These are phyloP conservation scores for Tetraodon nigroviridis DNA, from an alignment of 2,113 vertebrate genomes.

Conservation along the genomic window DNA sequence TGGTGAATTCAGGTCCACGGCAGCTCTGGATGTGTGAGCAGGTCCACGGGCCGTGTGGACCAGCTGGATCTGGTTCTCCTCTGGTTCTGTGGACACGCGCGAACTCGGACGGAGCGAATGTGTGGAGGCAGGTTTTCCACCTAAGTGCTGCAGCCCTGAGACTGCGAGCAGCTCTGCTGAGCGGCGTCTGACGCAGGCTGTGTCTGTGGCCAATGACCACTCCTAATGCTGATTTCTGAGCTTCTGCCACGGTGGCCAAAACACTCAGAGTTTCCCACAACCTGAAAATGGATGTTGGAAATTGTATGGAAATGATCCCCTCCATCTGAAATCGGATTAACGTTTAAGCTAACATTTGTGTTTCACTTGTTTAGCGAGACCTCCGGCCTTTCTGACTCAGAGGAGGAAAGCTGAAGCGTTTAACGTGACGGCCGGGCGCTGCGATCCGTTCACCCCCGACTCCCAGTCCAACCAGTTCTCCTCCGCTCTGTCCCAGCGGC, in stretches of 20 bases:
- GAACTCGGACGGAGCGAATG: neutral
- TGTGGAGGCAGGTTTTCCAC: neutral
- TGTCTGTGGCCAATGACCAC: conserved; percentile 47
- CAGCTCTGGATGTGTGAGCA: too few species aligned
- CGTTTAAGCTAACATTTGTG: conserved; percentile 59
- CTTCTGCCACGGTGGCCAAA: conserved; percentile 38
- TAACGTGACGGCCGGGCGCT: too few species aligned
- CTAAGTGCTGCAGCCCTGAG: too few species aligned
- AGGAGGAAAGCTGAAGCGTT: conserved; percentile 1
- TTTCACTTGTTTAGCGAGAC: conserved; percentile 61
- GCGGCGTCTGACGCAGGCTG: conserved; percentile 21
- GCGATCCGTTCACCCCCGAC: too few species aligned
- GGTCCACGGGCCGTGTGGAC: too few species aligned
- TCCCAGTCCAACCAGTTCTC: too few species aligned
- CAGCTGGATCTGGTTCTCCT: too few species aligned
- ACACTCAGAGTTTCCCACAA: conserved; percentile 15
- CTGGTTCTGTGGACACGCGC: too few species aligned
- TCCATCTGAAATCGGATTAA: conserved; percentile 61
- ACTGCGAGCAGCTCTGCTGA: neutral
- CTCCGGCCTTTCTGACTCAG: conserved; percentile 37
- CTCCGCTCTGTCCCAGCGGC: too few species aligned
- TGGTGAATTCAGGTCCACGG: neutral
- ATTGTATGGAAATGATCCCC: conserved; percentile 35
- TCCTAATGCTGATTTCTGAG: conserved; percentile 52
- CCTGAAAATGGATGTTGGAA: conserved; percentile 28